Evolutionary conservation across 2,113 vertebrate species (phyloP).

Genomic region (Camelus bactrianus): DNA sequence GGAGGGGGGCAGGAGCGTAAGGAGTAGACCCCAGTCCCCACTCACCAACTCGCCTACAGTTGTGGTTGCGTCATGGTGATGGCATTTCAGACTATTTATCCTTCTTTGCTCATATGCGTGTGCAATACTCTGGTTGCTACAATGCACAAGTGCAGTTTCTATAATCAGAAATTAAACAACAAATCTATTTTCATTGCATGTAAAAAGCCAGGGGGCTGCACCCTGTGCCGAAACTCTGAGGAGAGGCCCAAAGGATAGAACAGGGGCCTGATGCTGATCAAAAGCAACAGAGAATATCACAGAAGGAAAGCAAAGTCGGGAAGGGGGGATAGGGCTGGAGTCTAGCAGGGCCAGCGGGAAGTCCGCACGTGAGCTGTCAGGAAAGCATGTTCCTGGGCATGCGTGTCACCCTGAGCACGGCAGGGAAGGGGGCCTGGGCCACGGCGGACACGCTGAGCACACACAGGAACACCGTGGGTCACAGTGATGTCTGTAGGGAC

Average conservation of each 20-base stretch:
- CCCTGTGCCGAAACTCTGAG: rapidly evolving
- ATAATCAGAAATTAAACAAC: background rate
- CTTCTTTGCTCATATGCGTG: background rate
- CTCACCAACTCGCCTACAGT: rapidly evolving
- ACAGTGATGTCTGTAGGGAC: rapidly evolving
- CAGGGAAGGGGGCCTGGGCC: rapidly evolving
- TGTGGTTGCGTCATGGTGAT: rapidly evolving
- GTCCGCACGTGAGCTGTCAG: rapidly evolving
- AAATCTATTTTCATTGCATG: background rate
- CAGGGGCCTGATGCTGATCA: background rate
- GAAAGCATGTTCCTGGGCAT: background rate
- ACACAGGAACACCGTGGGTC: rapidly evolving
- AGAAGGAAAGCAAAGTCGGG: background rate
- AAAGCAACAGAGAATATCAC: background rate
- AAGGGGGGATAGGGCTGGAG: background rate
- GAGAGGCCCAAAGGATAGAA: background rate
- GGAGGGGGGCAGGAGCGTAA: rapidly evolving
- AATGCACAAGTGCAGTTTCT: background rate
- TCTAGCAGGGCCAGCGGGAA: rapidly evolving
- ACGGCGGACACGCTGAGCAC: rapidly evolving
- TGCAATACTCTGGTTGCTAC: background rate
- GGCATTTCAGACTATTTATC: rapidly evolving
- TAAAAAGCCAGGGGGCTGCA: too few relatives aligned
- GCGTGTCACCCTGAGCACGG: rapidly evolving
- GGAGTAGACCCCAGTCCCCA: rapidly evolving